phyloP scores from a whole-genome alignment of 2,797 vertebrate genomes.

The Sebastes diploproa region DNA sequence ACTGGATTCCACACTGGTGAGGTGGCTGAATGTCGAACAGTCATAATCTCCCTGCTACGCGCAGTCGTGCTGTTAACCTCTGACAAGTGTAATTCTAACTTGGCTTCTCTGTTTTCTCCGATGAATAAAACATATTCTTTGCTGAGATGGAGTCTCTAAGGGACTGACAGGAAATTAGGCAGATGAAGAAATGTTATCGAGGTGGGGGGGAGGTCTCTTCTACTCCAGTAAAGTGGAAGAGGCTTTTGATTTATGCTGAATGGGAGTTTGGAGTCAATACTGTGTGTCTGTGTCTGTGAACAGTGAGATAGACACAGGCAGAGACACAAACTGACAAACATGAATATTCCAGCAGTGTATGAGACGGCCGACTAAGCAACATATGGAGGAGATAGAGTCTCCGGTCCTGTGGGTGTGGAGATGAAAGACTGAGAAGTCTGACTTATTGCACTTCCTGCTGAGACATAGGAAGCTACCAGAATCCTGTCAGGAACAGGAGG shows the following conservation, averaged over 20 bases:
- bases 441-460: conserved; percentile 80
- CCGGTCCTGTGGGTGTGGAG: conserved; percentile 59
- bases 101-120: conserved; percentile 46
- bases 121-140: conserved; percentile 66
- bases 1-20: conserved; percentile 71
- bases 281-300: conserved; percentile 4
- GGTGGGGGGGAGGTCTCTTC: background rate
- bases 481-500: conserved; percentile 83
- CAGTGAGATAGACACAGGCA: background rate
- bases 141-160: conserved; percentile 39
- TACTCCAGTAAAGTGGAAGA: background rate
- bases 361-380: conserved; percentile 25
- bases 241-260: conserved; percentile 43
- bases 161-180: conserved; percentile 60
- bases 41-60: conserved; percentile 68
- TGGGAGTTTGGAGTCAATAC: conserved; percentile 13
- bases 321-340: conserved; percentile 34
- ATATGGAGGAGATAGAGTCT: conserved; percentile 32
- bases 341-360: conserved; percentile 18
- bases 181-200: conserved; percentile 40
- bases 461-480: conserved; percentile 79
- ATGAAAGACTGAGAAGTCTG: conserved; percentile 70
- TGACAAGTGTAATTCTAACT: conserved; percentile 73
- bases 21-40: conserved; percentile 62
- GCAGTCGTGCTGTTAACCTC: conserved; percentile 71